Evolutionary conservation across 37 sponge, comb jelly and placozoan genomes (phyloP), one percentile per base, ranked within the genome.

Genomic region (Spongilla lacustris): DNA sequence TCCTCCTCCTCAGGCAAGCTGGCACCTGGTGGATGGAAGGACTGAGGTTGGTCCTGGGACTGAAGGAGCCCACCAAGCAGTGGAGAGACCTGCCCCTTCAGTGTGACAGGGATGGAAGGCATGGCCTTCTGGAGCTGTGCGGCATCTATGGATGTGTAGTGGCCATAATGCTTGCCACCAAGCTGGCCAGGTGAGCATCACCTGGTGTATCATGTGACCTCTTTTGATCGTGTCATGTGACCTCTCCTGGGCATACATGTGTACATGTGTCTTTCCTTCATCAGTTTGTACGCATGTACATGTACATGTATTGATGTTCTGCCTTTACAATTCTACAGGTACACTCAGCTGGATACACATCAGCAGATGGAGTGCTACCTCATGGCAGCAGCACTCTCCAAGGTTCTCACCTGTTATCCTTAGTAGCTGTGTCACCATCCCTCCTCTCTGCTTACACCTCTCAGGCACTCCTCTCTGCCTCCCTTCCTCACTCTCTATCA

Each of bases 81-180:
- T 90, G 94, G 90, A 73, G 77, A 71, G 31, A n/a, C 66, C 25
- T 81, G 27, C n/a, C 78, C 9, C 67, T 67, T 0, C 24, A 8
- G 36, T 14, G 49, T 24, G 27, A 30, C 50, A 74, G 67, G 34
- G 25, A 30, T 78, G 73, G 81, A 71, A 80, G 68, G 73, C 66
- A 36, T 5, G 36, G 68, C 38, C 79, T 72, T 12, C 81, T 95
- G 66, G 71, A 90, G 66, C 67, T 26, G 71, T 81, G 80, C 76
- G 91, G 91, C 26, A 27, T 94, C 14, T 94, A 91, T 91, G 95
- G 91, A 30, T 91, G 92, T 68, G 68, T 88, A 36, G 34, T 90
- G 30, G 96, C 75, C 19, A 87, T 41, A 33, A 74, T 85, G 19
- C 79, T 89, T 21, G 91, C 87, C 14, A 73, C 86, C 22, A 91